Conservation (phyloP, 2,113 vertebrate genomes). For the Pachycephala philippinensis region DNA sequence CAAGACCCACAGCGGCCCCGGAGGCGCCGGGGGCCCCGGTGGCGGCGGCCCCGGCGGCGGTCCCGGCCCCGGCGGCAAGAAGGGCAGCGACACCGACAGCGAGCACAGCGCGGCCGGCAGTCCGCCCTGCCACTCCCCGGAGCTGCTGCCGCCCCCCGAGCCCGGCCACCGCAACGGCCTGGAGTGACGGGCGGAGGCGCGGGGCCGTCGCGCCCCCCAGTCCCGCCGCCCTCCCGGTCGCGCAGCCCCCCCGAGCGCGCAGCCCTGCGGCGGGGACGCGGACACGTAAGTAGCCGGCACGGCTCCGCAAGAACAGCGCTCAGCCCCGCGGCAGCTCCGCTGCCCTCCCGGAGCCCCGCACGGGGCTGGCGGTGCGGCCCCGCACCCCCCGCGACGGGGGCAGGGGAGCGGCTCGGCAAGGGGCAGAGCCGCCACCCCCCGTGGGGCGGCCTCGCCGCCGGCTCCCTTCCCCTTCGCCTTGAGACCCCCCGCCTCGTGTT, state of each 20-base stretch:
- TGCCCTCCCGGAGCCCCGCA: background rate
- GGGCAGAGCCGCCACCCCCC: background rate
- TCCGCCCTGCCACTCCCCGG: constrained; percentile 91
- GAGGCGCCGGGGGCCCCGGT: constrained; percentile 70
- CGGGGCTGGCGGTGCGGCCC: background rate
- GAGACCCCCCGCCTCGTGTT: background rate
- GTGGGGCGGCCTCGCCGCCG: background rate
- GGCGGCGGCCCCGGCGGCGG: constrained; percentile 77
- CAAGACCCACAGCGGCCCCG: constrained; percentile 89
- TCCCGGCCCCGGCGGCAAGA: constrained; percentile 81
- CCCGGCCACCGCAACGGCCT: constrained; percentile 81
- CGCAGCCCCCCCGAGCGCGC: background rate
- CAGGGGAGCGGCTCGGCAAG: background rate
- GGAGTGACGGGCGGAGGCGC: constrained; percentile 53
- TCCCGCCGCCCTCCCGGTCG: background rate
- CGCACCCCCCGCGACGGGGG: background rate
- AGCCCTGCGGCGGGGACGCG: constrained; percentile 23
- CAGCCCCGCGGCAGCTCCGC: background rate
- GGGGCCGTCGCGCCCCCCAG: background rate
- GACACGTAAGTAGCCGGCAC: constrained; percentile 59
- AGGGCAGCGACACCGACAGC: constrained; percentile 96
- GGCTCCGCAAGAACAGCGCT: background rate
- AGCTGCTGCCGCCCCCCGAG: constrained; percentile 88
- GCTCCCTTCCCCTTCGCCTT: background rate
- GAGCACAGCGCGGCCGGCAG: constrained; percentile 93